Evolutionary conservation across 2,888 invertebrate genomes (phyloP).

Genomic region (Teleogryllus oceanicus): DNA sequence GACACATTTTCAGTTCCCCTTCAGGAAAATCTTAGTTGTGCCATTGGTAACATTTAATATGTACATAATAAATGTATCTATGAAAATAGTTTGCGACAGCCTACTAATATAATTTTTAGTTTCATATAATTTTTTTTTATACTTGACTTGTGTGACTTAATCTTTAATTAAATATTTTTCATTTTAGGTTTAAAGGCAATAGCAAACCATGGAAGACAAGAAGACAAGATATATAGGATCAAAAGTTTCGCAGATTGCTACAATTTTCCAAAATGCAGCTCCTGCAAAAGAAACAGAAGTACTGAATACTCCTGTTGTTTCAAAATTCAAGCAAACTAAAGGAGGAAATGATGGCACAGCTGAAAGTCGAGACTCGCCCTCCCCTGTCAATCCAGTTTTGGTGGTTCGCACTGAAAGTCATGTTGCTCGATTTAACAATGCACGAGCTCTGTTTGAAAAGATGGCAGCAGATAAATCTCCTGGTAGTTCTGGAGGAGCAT

Average conservation of each 20-base stretch:
- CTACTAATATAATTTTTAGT: no score
- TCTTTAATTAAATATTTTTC: no score
- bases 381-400: constrained; percentile 46
- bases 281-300: constrained; percentile 49
- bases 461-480: constrained; percentile 46
- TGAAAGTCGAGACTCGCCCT: neutral
- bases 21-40: no score
- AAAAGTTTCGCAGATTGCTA: constrained; percentile 88
- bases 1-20: no score
- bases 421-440: constrained; percentile 86
- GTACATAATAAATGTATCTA: no score
- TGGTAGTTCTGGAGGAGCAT: neutral
- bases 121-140: no score
- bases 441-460: constrained; percentile 86
- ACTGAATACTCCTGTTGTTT: neutral
- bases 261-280: constrained; percentile 70
- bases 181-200: neutral
- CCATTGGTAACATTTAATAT: no score
- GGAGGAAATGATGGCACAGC: neutral
- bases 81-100: no score
- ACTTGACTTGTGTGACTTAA: no score
- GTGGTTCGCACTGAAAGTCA: constrained; percentile 85
- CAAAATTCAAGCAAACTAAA: neutral
- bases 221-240: constrained; percentile 54
- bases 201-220: constrained; percentile 50